Percentiles rank a stretch among this genome's conserved stretches.
Evolutionary conservation across 2,113 vertebrate genomes (phyloP).

Genomic region (Baryphthengus martii): DNA sequence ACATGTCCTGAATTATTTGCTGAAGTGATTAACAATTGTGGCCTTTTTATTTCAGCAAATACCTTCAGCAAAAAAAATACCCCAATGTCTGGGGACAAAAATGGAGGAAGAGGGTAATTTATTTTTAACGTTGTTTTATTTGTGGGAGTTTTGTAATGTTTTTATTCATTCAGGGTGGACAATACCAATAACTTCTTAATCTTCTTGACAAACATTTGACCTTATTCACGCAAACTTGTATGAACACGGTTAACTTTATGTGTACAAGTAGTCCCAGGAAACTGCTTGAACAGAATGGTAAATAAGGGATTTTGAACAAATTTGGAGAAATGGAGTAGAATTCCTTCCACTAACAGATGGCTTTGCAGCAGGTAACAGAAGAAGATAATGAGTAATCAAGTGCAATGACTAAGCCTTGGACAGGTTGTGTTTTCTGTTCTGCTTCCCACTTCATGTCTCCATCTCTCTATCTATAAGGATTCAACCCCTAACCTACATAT

Average conservation of each 20-base stretch:
- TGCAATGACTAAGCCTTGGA: slow-evolving; percentile 54
- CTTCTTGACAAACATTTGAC: not conserved
- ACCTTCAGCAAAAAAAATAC: not conserved
- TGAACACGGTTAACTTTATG: not conserved
- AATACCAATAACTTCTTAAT: not conserved
- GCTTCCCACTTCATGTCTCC: not conserved
- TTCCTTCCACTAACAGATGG: slow-evolving; percentile 51
- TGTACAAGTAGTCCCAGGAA: not conserved
- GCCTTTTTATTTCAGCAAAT: not conserved
- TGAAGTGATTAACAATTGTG: not conserved
- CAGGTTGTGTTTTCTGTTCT: slow-evolving; percentile 22
- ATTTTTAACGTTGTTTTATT: not conserved
- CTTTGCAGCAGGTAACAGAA: slow-evolving; percentile 60
- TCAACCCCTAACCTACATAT: slow-evolving; percentile 1
- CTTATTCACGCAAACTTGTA: not conserved
- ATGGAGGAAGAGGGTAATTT: not conserved
- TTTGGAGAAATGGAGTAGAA: not conserved
- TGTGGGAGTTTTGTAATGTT: not conserved
- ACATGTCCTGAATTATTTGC: not conserved
- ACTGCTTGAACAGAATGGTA: not conserved
- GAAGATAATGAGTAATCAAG: slow-evolving; percentile 58
- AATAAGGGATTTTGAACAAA: slow-evolving; percentile 12
- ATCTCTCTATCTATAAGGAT: not conserved
- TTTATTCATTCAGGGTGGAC: not conserved
- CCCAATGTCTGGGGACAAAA: not conserved